These are phyloP conservation scores for Piprites chloris DNA, from an alignment of 2,113 vertebrate genomes.

Conservation along the genomic window DNA sequence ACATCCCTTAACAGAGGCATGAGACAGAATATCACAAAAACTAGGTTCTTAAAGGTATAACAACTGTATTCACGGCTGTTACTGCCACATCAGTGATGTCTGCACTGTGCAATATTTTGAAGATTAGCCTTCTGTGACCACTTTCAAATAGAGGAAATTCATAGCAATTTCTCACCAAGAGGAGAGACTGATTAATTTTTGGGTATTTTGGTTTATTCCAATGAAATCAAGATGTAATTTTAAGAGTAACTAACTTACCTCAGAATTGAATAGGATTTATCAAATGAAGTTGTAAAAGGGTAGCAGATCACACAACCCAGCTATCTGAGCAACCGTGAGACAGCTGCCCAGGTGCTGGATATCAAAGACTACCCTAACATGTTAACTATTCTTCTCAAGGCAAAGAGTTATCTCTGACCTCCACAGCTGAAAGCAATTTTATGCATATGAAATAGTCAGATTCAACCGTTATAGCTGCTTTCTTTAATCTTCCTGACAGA, in stretches of 20 bases:
- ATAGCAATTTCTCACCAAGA: neutral
- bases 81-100: neutral
- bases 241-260: neutral
- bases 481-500: neutral
- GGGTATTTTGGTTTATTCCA: neutral
- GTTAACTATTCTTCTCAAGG: neutral
- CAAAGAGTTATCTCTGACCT: neutral
- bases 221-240: neutral
- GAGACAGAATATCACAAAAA: neutral
- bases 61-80: neutral
- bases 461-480: neutral
- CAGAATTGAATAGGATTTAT: neutral
- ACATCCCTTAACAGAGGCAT: neutral
- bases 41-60: neutral
- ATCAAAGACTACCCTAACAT: neutral
- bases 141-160: neutral
- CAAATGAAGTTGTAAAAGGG: neutral
- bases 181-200: neutral
- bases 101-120: neutral
- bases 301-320: neutral
- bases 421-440: neutral
- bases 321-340: neutral
- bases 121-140: neutral
- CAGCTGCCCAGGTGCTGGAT: neutral
- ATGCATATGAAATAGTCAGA: neutral